Conservation (phyloP, 2,888 invertebrate genomes). For the Tinea pellionella region DNA sequence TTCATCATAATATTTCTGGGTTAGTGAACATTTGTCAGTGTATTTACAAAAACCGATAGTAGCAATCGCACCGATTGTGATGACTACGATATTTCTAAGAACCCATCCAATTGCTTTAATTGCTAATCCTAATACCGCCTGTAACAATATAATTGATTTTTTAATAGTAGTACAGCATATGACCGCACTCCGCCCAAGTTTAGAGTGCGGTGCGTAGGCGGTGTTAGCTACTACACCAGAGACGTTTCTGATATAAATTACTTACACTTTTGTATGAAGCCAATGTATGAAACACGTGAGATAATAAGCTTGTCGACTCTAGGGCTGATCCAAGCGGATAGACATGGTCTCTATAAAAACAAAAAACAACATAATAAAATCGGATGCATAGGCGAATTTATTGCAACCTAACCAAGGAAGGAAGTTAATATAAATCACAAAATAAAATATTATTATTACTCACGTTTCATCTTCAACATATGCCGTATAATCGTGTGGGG, state of each 20-base stretch:
- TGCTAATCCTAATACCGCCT: constrained; percentile 25
- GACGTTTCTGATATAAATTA: too few species aligned
- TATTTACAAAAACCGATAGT: constrained; percentile 31
- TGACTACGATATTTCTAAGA: constrained; percentile 25
- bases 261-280: constrained; percentile 27
- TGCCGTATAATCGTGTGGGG: background rate
- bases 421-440: too few species aligned
- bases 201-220: too few species aligned
- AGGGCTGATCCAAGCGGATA: background rate
- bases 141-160: constrained; percentile 15
- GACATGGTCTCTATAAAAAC: background rate
- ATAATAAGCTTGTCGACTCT: constrained; percentile 16
- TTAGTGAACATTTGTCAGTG: constrained; percentile 25
- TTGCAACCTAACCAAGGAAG: too few species aligned
- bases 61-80: constrained; percentile 25
- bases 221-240: too few species aligned
- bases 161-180: too few species aligned
- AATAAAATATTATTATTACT: too few species aligned
- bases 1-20: constrained; percentile 24
- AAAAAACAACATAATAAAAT: background rate
- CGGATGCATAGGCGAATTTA: too few species aligned
- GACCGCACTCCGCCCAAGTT: too few species aligned
- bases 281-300: constrained; percentile 21
- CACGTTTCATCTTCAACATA: background rate
- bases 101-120: constrained; percentile 29